These are phyloP conservation scores for Euwallacea fornicatus DNA, from an alignment of 1,140 invertebrate species.

Conservation along the genomic window DNA sequence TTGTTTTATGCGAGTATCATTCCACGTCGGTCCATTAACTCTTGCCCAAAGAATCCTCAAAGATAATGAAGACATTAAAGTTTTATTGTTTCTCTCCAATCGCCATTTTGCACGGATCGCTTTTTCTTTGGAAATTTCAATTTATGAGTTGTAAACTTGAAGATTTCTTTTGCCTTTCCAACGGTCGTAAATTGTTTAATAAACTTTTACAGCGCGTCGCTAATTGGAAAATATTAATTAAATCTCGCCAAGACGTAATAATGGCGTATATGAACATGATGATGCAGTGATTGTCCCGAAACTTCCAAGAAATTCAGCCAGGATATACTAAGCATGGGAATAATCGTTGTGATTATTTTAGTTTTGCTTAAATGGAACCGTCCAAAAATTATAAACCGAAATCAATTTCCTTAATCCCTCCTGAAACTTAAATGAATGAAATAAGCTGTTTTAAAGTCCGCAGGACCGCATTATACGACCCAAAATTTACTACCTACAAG, in stretches of 20 bases:
- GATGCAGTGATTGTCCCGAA: neutral
- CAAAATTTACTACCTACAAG: conserved; percentile 9
- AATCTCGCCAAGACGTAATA: conserved; percentile 15
- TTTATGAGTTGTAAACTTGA: conserved; percentile 27
- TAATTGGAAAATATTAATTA: conserved; percentile 34
- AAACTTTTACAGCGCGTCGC: conserved; percentile 24
- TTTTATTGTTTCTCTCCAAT: conserved; percentile 26
- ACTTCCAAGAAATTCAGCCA: no score
- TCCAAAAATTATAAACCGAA: neutral
- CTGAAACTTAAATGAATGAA: neutral
- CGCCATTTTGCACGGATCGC: conserved; percentile 22
- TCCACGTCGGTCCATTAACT: conserved; percentile 12
- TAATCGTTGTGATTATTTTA: neutral
- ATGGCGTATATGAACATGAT: neutral
- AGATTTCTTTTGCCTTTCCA: conserved; percentile 27
- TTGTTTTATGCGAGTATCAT: no score
- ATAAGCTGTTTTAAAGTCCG: neutral
- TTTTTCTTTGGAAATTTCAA: conserved; percentile 30
- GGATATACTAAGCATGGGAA: neutral
- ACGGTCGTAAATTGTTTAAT: conserved; percentile 31
- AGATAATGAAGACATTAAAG: conserved; percentile 33
- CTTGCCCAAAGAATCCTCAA: conserved; percentile 21
- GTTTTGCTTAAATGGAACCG: no score
- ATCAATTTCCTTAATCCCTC: conserved; percentile 2
- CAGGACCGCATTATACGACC: conserved; percentile 7